These are phyloP conservation scores for Rhizoglyphus robini DNA, from an alignment of 1,140 invertebrate species.

Conservation along the genomic window DNA sequence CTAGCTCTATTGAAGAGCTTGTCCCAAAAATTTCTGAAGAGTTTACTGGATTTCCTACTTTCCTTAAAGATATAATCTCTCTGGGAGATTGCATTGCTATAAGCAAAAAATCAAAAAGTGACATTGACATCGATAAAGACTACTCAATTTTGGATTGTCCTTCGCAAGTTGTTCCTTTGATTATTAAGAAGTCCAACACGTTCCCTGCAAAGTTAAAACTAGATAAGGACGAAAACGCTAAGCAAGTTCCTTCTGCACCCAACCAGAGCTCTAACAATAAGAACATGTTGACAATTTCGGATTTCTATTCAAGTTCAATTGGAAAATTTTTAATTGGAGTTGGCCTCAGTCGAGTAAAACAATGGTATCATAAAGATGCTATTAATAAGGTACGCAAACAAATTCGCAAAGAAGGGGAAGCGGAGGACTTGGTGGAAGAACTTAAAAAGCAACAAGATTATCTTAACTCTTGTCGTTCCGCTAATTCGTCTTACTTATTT, in stretches of 20 bases:
- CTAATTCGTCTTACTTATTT: constrained; percentile 64
- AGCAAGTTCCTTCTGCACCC: background rate
- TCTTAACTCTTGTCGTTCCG: constrained; percentile 35
- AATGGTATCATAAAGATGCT: constrained; percentile 79
- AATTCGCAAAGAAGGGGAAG: constrained; percentile 36
- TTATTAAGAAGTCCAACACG: constrained; percentile 27
- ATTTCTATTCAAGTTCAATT: constrained; percentile 66
- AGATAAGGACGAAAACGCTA: constrained; percentile 12
- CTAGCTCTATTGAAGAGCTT: constrained; percentile 11
- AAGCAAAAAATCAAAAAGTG: constrained; percentile 20
- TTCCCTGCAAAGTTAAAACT: constrained; percentile 23
- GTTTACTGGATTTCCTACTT: constrained; percentile 25
- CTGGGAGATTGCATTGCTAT: constrained; percentile 26
- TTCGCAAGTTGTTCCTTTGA: constrained; percentile 27
- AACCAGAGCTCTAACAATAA: constrained; percentile 20
- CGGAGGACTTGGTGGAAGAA: constrained; percentile 61
- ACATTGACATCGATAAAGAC: constrained; percentile 21
- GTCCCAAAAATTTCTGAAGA: constrained; percentile 22
- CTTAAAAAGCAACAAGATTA: constrained; percentile 70
- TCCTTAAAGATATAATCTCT: constrained; percentile 18
- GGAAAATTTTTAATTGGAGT: constrained; percentile 86
- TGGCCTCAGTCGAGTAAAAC: constrained; percentile 75
- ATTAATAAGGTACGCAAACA: constrained; percentile 71
- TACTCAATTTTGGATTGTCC: constrained; percentile 28
- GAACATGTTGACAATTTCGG: constrained; percentile 23